Conservation (phyloP, 2,797 vertebrate species). For the Sebastes oblongus region DNA sequence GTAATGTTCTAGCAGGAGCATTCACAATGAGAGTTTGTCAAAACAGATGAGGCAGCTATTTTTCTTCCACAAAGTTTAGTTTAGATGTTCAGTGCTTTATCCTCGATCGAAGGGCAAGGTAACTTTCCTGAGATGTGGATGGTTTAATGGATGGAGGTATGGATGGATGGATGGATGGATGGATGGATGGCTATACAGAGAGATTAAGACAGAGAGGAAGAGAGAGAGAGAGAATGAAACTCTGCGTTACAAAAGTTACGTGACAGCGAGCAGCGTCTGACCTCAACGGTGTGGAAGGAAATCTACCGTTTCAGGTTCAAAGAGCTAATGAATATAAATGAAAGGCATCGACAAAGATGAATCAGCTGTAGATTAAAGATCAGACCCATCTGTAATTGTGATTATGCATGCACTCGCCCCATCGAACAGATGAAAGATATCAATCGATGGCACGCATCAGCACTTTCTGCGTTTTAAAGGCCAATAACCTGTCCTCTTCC, state of each 20-base stretch:
- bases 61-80: conserved; percentile 31
- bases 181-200: conserved; percentile 8
- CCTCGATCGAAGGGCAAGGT: conserved; percentile 23
- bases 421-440: conserved; percentile 74
- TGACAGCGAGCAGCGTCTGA: conserved; percentile 39
- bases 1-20: conserved; percentile 47
- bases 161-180: conserved; percentile 9
- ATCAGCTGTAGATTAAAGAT: conserved; percentile 72
- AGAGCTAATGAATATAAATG: conserved; percentile 79
- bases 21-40: conserved; percentile 32
- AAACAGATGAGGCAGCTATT: conserved; percentile 58
- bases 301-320: conserved; percentile 65
- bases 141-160: conserved; percentile 15
- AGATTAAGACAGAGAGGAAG: background rate
- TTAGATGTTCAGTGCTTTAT: conserved; percentile 10
- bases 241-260: conserved; percentile 15
- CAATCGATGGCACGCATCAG: conserved; percentile 74
- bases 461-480: conserved; percentile 70
- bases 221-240: background rate
- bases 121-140: conserved; percentile 25
- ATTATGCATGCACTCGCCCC: conserved; percentile 73
- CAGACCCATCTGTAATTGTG: conserved; percentile 69
- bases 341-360: conserved; percentile 74
- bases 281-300: conserved; percentile 52
- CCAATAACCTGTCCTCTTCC: conserved; percentile 59